Evolutionary conservation across 1,140 invertebrate species (phyloP).

Genomic region (Lethrus apterus): DNA sequence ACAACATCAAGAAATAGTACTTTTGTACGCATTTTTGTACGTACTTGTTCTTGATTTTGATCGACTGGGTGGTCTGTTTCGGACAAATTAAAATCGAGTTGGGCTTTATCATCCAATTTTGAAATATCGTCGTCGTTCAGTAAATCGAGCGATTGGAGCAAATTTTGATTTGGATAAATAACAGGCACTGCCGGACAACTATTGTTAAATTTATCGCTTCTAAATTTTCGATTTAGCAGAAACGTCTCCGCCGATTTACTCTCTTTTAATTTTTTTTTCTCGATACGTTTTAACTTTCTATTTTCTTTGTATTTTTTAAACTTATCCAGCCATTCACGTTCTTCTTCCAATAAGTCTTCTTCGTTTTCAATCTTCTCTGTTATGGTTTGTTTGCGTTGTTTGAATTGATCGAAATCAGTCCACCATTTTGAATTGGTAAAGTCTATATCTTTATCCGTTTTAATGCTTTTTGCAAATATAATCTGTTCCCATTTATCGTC

Average conservation of each 20-base stretch:
- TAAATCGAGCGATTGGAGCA: not conserved
- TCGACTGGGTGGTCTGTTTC: not conserved
- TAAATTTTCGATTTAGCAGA: not conserved
- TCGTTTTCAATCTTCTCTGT: not conserved
- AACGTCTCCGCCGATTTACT: not conserved
- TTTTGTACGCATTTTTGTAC: too few species aligned
- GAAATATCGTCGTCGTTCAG: not conserved
- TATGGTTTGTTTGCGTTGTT: not conserved
- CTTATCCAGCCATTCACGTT: constrained; percentile 3
- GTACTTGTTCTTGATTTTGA: not conserved
- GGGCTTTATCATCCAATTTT: not conserved
- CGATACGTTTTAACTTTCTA: not conserved
- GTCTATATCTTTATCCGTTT: constrained; percentile 6
- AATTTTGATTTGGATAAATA: not conserved
- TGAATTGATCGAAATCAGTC: constrained; percentile 2
- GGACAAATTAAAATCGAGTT: not conserved
- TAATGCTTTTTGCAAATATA: constrained; percentile 10
- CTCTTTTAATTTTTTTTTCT: not conserved
- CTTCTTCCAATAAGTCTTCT: not conserved
- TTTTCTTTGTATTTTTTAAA: constrained; percentile 1
- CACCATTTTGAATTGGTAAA: constrained; percentile 11
- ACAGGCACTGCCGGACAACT: constrained; percentile 1
- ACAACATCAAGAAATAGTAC: too few species aligned
- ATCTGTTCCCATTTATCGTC: constrained; percentile 8
- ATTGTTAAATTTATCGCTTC: constrained; percentile 2